A percentile compares a stretch with the other conserved stretches of the same genome.
Evolutionary conservation across 2,113 vertebrate genomes (phyloP).

Genomic region (Ifrita kowaldi): DNA sequence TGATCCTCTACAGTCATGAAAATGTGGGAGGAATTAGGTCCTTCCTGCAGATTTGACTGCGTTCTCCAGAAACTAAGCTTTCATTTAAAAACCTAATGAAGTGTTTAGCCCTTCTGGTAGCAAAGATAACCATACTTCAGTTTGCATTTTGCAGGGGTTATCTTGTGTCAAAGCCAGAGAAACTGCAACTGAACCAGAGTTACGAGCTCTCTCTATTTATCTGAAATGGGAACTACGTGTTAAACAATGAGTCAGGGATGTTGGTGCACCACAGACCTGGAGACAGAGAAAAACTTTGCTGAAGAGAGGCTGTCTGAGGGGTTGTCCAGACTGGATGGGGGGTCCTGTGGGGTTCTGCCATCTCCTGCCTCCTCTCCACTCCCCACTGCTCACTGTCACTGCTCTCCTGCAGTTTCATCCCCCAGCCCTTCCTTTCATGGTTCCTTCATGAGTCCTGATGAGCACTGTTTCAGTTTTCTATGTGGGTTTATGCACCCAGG

Average conservation of each 20-base stretch:
- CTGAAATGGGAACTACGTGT: background rate
- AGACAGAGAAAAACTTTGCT: background rate
- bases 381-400: background rate
- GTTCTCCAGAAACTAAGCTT: slow-evolving; percentile 22
- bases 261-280: background rate
- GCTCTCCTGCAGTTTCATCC: background rate
- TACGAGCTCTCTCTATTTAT: background rate
- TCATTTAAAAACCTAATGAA: slow-evolving; percentile 66
- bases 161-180: slow-evolving; percentile 7
- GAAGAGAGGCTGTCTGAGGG: background rate
- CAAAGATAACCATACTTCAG: slow-evolving; percentile 42
- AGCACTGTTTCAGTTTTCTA: background rate
- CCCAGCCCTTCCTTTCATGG: background rate
- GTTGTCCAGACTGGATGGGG: background rate
- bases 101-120: slow-evolving; percentile 51
- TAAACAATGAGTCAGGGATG: background rate
- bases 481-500: background rate
- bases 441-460: background rate
- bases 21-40: slow-evolving; percentile 49
- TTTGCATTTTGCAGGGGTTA: background rate
- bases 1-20: slow-evolving; percentile 40
- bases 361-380: background rate
- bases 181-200: background rate
- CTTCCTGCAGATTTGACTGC: slow-evolving; percentile 21
- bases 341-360: fast-evolving